Percentiles rank a stretch among this genome's conserved stretches.
Conservation (phyloP, 2,797 vertebrate genomes). For the Lepilemur septentrionalis region DNA sequence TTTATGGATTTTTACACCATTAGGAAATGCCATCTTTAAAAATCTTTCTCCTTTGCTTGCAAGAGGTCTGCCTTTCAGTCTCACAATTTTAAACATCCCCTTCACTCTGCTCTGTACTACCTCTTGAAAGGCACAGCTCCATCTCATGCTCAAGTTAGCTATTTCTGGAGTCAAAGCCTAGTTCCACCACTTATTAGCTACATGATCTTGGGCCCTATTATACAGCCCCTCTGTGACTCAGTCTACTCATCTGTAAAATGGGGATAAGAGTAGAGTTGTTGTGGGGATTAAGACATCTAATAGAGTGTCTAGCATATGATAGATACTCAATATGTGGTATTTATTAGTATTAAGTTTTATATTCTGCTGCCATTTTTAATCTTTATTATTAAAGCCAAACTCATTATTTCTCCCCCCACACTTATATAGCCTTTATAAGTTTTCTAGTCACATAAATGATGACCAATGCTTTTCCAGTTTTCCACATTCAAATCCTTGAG, state of each 20-base stretch:
- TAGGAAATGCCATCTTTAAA: background rate
- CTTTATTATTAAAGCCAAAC: conserved; percentile 32
- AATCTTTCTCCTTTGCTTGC: background rate
- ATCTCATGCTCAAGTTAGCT: background rate
- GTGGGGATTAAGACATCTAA: background rate
- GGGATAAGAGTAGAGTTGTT: background rate
- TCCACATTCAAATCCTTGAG: background rate
- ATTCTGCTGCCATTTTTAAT: conserved; percentile 4
- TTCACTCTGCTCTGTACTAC: conserved; percentile 13
- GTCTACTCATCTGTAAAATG: conserved; percentile 23
- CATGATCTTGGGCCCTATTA: background rate
- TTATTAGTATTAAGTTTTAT: background rate
- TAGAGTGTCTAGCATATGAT: background rate
- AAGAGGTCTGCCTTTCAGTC: background rate
- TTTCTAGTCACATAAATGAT: background rate
- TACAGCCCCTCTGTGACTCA: background rate
- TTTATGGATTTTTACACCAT: background rate
- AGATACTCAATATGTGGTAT: background rate
- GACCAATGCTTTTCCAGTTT: conserved; percentile 2
- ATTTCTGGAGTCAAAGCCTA: conserved; percentile 27
- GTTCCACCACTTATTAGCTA: background rate
- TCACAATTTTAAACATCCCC: background rate
- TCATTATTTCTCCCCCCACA: conserved; percentile 8
- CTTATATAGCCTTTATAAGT: background rate
- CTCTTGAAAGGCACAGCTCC: background rate